A percentile compares a stretch with the other conserved stretches of the same genome.
Evolutionary conservation across 2,888 invertebrate species (phyloP).

Genomic region (Acleris emargana): DNA sequence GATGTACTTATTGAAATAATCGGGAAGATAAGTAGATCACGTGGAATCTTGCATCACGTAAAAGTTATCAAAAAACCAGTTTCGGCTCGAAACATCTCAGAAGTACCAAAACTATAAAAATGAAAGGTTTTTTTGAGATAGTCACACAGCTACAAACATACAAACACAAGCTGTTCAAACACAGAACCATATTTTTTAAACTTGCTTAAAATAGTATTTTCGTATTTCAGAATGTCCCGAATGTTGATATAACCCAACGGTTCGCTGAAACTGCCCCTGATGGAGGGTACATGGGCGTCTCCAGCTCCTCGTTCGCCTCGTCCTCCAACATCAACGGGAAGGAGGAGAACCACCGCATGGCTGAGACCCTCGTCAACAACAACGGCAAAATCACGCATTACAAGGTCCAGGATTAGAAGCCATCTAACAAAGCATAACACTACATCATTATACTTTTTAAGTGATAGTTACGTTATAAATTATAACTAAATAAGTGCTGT

Average conservation of each 20-base stretch:
- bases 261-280: constrained; percentile 41
- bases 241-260: constrained; percentile 68
- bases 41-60: too few species aligned
- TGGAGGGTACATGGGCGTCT: constrained; percentile 78
- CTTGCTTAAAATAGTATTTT: background rate
- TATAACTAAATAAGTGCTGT: constrained; percentile 27
- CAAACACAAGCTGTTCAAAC: background rate
- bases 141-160: too few species aligned
- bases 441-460: constrained; percentile 7
- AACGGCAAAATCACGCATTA: constrained; percentile 89
- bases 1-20: too few species aligned
- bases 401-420: constrained; percentile 64
- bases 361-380: constrained; percentile 87
- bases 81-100: too few species aligned
- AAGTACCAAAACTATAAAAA: too few species aligned
- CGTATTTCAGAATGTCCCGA: constrained; percentile 74
- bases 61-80: too few species aligned
- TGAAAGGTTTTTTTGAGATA: too few species aligned
- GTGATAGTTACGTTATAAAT: constrained; percentile 1
- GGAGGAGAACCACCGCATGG: constrained; percentile 77
- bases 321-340: constrained; percentile 85
- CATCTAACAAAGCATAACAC: constrained; percentile 1
- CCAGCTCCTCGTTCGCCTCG: constrained; percentile 85
- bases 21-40: too few species aligned
- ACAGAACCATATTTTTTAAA: too few species aligned